Conservation (phyloP, 2,888 invertebrate species). For the Stenolophus ochropezus region DNA sequence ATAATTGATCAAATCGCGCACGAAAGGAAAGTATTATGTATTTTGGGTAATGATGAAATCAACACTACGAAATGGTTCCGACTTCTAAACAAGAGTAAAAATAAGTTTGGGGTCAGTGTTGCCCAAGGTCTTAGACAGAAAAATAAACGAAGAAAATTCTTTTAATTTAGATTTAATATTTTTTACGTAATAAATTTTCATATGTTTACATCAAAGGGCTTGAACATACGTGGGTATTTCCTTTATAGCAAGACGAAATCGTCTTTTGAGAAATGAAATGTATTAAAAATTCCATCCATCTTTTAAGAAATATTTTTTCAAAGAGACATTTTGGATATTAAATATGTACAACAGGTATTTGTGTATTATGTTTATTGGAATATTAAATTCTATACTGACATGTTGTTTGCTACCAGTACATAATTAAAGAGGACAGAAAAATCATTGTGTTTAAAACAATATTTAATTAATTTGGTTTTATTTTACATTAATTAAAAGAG, state of each 20-base stretch:
- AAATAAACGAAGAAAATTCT: neutral
- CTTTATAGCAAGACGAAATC: neutral
- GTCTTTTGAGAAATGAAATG: neutral
- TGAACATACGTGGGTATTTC: too few species aligned
- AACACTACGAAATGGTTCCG: neutral
- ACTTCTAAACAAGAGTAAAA: neutral
- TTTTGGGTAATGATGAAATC: neutral
- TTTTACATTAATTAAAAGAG: too few species aligned
- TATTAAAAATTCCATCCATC: neutral
- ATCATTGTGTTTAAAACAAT: too few species aligned
- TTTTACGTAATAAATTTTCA: too few species aligned
- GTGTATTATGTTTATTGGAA: neutral
- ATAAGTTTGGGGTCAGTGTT: neutral
- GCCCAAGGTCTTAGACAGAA: neutral
- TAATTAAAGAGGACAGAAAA: too few species aligned
- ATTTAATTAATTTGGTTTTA: too few species aligned
- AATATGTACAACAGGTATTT: neutral
- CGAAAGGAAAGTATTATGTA: neutral
- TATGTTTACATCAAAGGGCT: too few species aligned
- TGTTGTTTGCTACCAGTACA: too few species aligned
- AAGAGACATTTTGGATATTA: neutral
- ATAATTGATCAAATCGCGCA: constrained; percentile 11
- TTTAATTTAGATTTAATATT: too few species aligned
- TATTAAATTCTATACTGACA: neutral
- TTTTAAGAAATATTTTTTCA: neutral